Evolutionary conservation across 2,888 invertebrate species (phyloP).

Genomic region (Trachelus tabidus): DNA sequence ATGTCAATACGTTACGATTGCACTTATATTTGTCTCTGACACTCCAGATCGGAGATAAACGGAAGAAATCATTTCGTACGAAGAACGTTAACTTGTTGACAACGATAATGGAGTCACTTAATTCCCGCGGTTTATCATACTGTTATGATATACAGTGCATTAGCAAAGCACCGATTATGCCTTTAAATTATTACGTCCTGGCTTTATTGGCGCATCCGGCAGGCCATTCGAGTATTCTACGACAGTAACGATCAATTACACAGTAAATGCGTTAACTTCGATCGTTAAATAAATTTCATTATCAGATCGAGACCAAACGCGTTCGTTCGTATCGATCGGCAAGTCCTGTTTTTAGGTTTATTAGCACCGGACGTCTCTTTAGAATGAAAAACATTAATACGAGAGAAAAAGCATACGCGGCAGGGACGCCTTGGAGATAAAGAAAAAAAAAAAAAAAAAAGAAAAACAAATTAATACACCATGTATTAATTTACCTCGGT

Average conservation of each 20-base stretch:
- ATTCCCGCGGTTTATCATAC: neutral
- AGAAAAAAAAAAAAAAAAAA: neutral
- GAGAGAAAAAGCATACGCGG: no score
- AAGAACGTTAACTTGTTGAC: neutral
- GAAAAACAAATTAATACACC: no score
- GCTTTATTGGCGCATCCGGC: neutral
- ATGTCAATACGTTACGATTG: neutral
- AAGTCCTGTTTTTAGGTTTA: neutral
- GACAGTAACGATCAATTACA: neutral
- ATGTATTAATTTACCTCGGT: neutral
- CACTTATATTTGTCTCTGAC: neutral
- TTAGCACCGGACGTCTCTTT: neutral
- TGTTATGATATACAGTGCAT: neutral
- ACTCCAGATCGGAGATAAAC: neutral
- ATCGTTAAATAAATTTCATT: neutral
- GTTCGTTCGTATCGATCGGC: neutral
- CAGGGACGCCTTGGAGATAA: neutral
- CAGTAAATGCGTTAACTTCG: neutral
- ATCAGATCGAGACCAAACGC: neutral
- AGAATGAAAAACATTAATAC: neutral
- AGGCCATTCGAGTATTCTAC: neutral
- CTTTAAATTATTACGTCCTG: neutral
- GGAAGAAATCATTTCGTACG: neutral
- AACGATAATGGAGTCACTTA: neutral
- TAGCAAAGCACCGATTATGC: neutral